These are phyloP conservation scores for Adelges cooleyi DNA, from an alignment of 1,140 invertebrate genomes.

Conservation along the genomic window DNA sequence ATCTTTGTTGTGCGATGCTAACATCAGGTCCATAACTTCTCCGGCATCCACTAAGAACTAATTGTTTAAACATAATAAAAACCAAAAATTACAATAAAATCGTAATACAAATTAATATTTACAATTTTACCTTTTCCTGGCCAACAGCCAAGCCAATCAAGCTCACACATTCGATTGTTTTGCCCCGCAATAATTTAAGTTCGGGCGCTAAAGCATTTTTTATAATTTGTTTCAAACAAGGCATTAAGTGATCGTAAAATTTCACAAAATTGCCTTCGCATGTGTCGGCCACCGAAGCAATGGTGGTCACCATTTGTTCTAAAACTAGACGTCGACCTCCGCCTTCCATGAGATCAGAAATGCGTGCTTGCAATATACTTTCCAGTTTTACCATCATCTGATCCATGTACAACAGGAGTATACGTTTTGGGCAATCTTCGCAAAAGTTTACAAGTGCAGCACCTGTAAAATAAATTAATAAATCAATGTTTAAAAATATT, in stretches of 20 bases:
- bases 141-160: conserved; percentile 96
- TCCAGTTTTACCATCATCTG: conserved; percentile 85
- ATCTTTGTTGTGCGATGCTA: conserved; percentile 75
- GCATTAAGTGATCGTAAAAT: conserved; percentile 71
- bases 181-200: conserved; percentile 75
- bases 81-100: background rate
- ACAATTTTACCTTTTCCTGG: conserved; percentile 58
- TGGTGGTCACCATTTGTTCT: conserved; percentile 94
- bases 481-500: too few species aligned
- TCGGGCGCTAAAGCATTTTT: conserved; percentile 81
- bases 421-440: conserved; percentile 94
- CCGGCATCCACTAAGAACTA: conserved; percentile 83
- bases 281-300: conserved; percentile 97
- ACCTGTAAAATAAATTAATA: conserved; percentile 33
- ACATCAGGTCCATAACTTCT: conserved; percentile 90
- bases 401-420: conserved; percentile 81
- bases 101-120: background rate
- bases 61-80: conserved; percentile 31
- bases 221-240: conserved; percentile 94
- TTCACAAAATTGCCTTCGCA: conserved; percentile 88
- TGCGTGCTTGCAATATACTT: conserved; percentile 78
- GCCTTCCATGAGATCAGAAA: conserved; percentile 82
- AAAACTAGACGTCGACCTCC: conserved; percentile 91
- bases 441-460: conserved; percentile 98
- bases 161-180: conserved; percentile 97